Conservation (phyloP, 2,888 invertebrate genomes). For the Lottia scabra region DNA sequence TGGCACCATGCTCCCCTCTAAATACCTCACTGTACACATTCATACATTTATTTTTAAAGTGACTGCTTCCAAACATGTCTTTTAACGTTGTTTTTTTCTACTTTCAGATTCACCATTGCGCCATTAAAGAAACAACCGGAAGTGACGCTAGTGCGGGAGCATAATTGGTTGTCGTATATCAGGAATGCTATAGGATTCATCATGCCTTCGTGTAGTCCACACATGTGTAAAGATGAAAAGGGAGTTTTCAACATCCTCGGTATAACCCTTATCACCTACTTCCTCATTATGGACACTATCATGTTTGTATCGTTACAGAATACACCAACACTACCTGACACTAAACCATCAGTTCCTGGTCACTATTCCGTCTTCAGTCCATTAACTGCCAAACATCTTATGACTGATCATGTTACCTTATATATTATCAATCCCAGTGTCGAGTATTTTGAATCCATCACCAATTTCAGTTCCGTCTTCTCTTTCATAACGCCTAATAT, state of each 20-base stretch:
- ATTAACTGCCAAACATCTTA: slow-evolving; percentile 84
- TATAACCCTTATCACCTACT: slow-evolving; percentile 35
- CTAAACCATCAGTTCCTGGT: slow-evolving; percentile 16
- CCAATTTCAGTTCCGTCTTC: slow-evolving; percentile 75
- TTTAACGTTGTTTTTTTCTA: too few species aligned
- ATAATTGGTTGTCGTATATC: too few species aligned
- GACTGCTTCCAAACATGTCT: too few species aligned
- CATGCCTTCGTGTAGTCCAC: slow-evolving; percentile 19
- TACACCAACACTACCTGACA: slow-evolving; percentile 35
- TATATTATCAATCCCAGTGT: slow-evolving; percentile 85
- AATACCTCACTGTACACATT: too few species aligned
- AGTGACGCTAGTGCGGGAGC: too few species aligned
- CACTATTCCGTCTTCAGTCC: slow-evolving; percentile 51
- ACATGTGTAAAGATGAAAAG: slow-evolving; percentile 33
- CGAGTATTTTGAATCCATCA: slow-evolving; percentile 77
- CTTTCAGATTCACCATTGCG: too few species aligned
- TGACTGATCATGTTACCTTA: slow-evolving; percentile 86
- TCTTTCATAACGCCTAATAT: slow-evolving; percentile 82
- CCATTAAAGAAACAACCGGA: too few species aligned
- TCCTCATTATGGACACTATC: slow-evolving; percentile 48
- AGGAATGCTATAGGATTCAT: too few species aligned
- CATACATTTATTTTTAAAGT: too few species aligned
- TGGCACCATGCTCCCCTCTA: too few species aligned
- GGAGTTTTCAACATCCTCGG: slow-evolving; percentile 25
- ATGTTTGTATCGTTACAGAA: slow-evolving; percentile 41